A percentile compares a stretch with the other conserved stretches of the same genome.
These are phyloP conservation scores for Labrus mixtus DNA, from an alignment of 2,113 vertebrate genomes.

Conservation along the genomic window DNA sequence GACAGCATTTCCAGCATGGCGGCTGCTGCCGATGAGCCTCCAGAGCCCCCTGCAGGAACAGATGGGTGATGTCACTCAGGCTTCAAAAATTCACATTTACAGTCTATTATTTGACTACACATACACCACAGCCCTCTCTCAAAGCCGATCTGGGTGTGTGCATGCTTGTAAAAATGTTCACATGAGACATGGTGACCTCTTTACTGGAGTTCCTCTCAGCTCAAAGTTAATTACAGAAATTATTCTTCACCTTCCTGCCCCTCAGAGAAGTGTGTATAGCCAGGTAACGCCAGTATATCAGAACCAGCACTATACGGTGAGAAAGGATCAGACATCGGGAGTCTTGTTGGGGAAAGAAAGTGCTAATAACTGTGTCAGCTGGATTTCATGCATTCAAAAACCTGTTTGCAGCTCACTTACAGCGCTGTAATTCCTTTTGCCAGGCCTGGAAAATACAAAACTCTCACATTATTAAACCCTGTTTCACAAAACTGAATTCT, in stretches of 20 bases:
- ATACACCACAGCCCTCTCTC: not conserved
- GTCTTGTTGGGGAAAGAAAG: not conserved
- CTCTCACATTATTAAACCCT: not conserved
- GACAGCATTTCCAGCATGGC: too few species aligned
- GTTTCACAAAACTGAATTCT: not conserved
- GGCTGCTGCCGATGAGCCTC: too few species aligned
- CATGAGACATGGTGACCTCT: not conserved
- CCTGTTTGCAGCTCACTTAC: too few species aligned
- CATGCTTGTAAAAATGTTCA: not conserved
- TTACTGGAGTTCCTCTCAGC: constrained; percentile 20
- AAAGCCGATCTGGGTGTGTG: too few species aligned
- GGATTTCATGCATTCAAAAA: too few species aligned
- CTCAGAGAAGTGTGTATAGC: constrained; percentile 23
- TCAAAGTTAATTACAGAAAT: constrained; percentile 53
- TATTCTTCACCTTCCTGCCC: constrained; percentile 38
- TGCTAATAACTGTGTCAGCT: not conserved
- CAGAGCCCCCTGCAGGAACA: too few species aligned
- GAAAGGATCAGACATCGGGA: constrained; percentile 6
- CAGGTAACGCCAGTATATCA: constrained; percentile 15
- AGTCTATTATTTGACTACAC: not conserved
- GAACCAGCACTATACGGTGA: not conserved
- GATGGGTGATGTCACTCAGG: too few species aligned
- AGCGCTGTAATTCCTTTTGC: too few species aligned
- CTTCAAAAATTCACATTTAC: too few species aligned
- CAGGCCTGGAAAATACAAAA: too few species aligned